Conservation (phyloP, 2,113 vertebrate genomes). For the Grammomys dolichurus region DNA sequence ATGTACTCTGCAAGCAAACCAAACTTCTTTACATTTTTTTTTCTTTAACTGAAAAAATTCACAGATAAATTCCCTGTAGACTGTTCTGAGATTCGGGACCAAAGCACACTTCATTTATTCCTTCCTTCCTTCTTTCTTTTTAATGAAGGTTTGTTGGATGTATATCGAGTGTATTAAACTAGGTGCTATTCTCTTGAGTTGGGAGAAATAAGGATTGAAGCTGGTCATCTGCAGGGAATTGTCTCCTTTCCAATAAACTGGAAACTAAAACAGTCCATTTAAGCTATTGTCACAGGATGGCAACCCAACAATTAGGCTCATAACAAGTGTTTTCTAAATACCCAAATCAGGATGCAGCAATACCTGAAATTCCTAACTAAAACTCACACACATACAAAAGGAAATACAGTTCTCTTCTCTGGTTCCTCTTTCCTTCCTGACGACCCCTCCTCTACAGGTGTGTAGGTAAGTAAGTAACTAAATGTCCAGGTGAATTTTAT, state of each 20-base stretch:
- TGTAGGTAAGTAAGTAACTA: not conserved
- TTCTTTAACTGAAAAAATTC: not conserved
- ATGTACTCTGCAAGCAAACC: not conserved
- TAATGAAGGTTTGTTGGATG: not conserved
- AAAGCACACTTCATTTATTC: not conserved
- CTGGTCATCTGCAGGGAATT: not conserved
- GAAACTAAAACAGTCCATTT: not conserved
- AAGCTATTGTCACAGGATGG: not conserved
- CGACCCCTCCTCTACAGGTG: not conserved
- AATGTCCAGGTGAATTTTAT: not conserved
- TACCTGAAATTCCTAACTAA: slow-evolving; percentile 8
- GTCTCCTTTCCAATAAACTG: not conserved
- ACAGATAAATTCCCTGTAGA: not conserved
- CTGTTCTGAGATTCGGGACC: not conserved
- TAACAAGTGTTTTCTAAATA: not conserved
- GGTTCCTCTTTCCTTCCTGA: not conserved
- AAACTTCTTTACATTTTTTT: not conserved
- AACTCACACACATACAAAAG: not conserved
- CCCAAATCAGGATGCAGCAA: not conserved
- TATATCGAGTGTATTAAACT: not conserved
- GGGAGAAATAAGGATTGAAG: not conserved
- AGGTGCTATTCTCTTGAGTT: not conserved
- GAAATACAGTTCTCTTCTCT: not conserved
- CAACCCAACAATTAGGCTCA: not conserved
- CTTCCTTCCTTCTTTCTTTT: not conserved